These are phyloP conservation scores for Dendrolimus punctatus DNA, from an alignment of 1,140 invertebrate genomes.

Conservation along the genomic window DNA sequence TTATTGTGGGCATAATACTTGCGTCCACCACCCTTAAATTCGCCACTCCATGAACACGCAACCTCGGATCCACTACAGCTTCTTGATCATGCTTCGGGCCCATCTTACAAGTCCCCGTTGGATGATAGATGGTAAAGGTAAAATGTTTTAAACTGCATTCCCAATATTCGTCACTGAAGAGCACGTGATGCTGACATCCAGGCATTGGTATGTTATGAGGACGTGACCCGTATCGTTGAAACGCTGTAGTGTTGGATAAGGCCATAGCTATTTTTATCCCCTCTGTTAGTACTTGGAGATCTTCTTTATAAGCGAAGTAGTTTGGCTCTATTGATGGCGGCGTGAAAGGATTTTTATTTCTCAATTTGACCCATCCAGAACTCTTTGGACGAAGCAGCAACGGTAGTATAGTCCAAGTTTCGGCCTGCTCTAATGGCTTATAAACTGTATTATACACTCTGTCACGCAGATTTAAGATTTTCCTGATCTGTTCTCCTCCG, in stretches of 20 bases:
- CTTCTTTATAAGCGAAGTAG: conserved; percentile 87
- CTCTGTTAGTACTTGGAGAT: conserved; percentile 82
- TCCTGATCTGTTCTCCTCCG: conserved; percentile 81
- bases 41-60: conserved; percentile 82
- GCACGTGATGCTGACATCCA: conserved; percentile 79
- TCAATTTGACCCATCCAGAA: conserved; percentile 84
- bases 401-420: conserved; percentile 89
- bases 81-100: conserved; percentile 81
- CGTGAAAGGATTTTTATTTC: conserved; percentile 83
- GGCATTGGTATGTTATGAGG: conserved; percentile 86
- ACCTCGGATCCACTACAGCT: conserved; percentile 86
- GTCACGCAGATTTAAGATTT: conserved; percentile 83
- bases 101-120: conserved; percentile 90
- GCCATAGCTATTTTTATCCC: conserved; percentile 88
- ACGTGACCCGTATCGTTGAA: conserved; percentile 85
- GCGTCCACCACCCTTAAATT: conserved; percentile 83
- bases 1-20: conserved; percentile 85
- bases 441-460: conserved; percentile 89
- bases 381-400: conserved; percentile 87
- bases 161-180: conserved; percentile 90
- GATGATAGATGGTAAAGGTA: conserved; percentile 91
- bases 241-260: conserved; percentile 83
- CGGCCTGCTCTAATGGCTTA: conserved; percentile 82
- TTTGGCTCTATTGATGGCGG: conserved; percentile 93
- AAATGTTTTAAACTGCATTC: conserved; percentile 86